Percentiles rank a stretch among this genome's conserved stretches.
These are phyloP conservation scores for Embidobia sp. DNA, from an alignment of 2,888 invertebrate species.

Conservation along the genomic window DNA sequence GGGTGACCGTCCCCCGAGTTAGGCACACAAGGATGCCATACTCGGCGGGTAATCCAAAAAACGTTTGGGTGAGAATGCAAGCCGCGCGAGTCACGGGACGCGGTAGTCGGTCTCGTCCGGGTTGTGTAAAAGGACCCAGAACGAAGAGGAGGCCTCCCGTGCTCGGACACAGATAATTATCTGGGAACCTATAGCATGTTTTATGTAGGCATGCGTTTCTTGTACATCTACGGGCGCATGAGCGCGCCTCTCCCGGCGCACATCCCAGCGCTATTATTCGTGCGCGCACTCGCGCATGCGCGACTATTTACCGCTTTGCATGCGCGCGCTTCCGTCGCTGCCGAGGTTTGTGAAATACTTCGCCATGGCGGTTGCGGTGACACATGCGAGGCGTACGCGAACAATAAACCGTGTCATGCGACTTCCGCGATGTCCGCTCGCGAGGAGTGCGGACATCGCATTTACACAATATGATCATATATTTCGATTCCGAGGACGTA, in stretches of 20 bases:
- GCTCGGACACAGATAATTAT: conserved; percentile 75
- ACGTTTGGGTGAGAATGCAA: conserved; percentile 7
- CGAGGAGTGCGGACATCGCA: conserved; percentile 33
- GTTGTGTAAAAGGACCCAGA: conserved; percentile 44
- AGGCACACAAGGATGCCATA: conserved; percentile 13
- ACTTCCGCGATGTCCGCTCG: conserved; percentile 56
- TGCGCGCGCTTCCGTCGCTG: conserved; percentile 68
- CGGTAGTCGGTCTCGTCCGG: conserved; percentile 37
- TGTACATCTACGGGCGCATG: conserved; percentile 69
- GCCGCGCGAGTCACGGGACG: conserved; percentile 2
- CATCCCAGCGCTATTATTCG: conserved; percentile 73
- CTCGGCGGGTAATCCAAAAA: conserved; percentile 36
- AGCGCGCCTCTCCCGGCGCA: conserved; percentile 67
- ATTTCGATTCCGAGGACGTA: conserved; percentile 12
- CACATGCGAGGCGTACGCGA: conserved; percentile 49
- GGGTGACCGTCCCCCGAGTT: not conserved
- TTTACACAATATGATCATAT: conserved; percentile 55
- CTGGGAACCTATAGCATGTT: conserved; percentile 73
- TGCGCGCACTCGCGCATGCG: conserved; percentile 67
- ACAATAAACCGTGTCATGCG: conserved; percentile 61
- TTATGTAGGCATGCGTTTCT: conserved; percentile 77
- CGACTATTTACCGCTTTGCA: conserved; percentile 77
- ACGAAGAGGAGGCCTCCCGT: conserved; percentile 54
- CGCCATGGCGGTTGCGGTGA: conserved; percentile 47
- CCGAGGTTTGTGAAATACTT: conserved; percentile 57